Evolutionary conservation across 2,113 vertebrate genomes (phyloP).

Genomic region (Amphilophus citrinellus): DNA sequence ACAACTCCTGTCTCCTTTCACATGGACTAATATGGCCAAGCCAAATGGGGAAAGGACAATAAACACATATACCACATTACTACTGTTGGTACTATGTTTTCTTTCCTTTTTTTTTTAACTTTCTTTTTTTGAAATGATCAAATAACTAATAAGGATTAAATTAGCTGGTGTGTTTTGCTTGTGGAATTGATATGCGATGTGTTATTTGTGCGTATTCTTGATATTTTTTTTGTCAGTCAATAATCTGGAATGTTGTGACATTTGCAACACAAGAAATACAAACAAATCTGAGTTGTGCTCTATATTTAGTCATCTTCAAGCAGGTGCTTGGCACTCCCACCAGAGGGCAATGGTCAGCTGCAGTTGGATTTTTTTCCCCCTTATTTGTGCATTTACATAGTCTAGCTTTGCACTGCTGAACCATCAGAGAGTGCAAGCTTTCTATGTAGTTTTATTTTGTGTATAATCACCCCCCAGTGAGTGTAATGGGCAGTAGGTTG

Average conservation of each 20-base stretch:
- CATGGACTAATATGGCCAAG: slow-evolving; percentile 73
- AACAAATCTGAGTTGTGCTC: slow-evolving; percentile 20
- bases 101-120: background rate
- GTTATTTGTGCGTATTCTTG: background rate
- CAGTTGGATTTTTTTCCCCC: slow-evolving; percentile 28
- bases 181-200: background rate
- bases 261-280: slow-evolving; percentile 26
- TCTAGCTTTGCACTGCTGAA: slow-evolving; percentile 38
- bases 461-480: slow-evolving; percentile 29
- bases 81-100: background rate
- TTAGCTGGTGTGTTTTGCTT: background rate
- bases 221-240: background rate
- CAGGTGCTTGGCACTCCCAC: slow-evolving; percentile 61
- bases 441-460: slow-evolving; percentile 15
- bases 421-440: slow-evolving; percentile 22
- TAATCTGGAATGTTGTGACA: background rate
- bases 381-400: slow-evolving; percentile 11
- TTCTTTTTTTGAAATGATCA: background rate
- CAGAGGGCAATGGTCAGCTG: slow-evolving; percentile 79
- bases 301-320: slow-evolving; percentile 31
- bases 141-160: background rate
- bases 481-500: slow-evolving; percentile 17
- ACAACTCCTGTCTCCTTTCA: slow-evolving; percentile 67
- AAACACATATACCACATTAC: slow-evolving; percentile 32
- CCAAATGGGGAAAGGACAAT: slow-evolving; percentile 52